phyloP scores from a whole-genome alignment of 1,140 invertebrate species.

The Chelonus insularis region DNA sequence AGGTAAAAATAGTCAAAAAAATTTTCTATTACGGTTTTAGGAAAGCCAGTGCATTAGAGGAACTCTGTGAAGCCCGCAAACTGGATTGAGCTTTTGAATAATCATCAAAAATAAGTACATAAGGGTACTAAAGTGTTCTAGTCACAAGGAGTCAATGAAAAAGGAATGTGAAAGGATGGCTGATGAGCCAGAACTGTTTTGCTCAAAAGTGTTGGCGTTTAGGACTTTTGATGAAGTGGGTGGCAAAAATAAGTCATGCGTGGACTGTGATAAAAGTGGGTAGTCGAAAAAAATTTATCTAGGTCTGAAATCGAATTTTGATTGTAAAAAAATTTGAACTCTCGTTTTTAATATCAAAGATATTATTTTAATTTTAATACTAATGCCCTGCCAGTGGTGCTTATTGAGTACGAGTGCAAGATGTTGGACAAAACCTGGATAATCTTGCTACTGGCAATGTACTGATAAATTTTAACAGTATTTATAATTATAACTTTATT shows the following conservation, averaged over 20 bases:
- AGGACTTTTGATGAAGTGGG: conserved; percentile 45
- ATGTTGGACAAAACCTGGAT: conserved; percentile 12
- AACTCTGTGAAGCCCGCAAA: conserved; percentile 50
- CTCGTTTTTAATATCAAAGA: conserved; percentile 12
- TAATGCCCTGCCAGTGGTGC: conserved; percentile 39
- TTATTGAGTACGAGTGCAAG: conserved; percentile 34
- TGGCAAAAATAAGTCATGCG: conserved; percentile 57
- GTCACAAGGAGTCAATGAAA: conserved; percentile 51
- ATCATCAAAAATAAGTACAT: conserved; percentile 31
- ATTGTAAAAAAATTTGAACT: conserved; percentile 22
- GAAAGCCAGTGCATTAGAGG: conserved; percentile 46
- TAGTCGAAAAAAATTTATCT: conserved; percentile 39
- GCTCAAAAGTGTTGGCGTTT: conserved; percentile 58
- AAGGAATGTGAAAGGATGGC: conserved; percentile 38
- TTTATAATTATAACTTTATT: too few relatives aligned
- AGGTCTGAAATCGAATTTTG: conserved; percentile 28
- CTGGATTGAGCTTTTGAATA: conserved; percentile 41
- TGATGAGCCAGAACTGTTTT: conserved; percentile 43
- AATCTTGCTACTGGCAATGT: conserved; percentile 31
- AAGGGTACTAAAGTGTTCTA: conserved; percentile 49
- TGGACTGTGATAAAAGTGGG: conserved; percentile 58
- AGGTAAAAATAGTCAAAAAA: background rate
- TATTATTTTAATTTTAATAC: conserved; percentile 21
- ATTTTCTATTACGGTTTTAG: conserved; percentile 33
- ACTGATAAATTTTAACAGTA: conserved; percentile 32